Evolutionary conservation across 2,888 invertebrate species (phyloP).

Genomic region (Drosophila phalerata): DNA sequence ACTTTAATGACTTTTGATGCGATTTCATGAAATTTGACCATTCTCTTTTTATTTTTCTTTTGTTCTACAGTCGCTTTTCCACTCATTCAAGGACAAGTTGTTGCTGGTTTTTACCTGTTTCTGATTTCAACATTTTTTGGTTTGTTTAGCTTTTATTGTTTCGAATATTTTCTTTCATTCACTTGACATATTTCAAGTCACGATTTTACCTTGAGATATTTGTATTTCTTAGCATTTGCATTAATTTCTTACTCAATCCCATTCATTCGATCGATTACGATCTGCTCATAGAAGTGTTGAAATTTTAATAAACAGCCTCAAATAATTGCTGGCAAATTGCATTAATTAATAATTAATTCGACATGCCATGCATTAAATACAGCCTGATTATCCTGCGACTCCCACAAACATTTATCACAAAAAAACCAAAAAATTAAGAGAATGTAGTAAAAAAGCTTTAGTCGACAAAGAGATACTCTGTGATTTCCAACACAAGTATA

Average conservation of each 20-base stretch:
- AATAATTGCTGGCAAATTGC: slow-evolving; percentile 39
- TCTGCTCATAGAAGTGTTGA: slow-evolving; percentile 1
- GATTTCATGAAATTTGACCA: slow-evolving; percentile 48
- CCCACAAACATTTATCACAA: slow-evolving; percentile 19
- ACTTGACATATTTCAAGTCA: background rate
- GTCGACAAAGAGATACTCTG: background rate
- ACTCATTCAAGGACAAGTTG: background rate
- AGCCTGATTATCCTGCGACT: slow-evolving; percentile 2
- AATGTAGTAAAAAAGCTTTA: background rate
- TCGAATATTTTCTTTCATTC: background rate
- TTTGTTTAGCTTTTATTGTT: background rate
- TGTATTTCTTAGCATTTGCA: background rate
- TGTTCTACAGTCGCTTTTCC: background rate
- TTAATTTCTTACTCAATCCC: background rate
- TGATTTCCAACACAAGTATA: background rate
- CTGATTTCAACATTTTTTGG: background rate
- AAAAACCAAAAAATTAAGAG: background rate
- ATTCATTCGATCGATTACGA: slow-evolving; percentile 9
- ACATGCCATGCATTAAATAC: slow-evolving; percentile 10
- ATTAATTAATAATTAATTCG: slow-evolving; percentile 49
- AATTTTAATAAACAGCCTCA: slow-evolving; percentile 32
- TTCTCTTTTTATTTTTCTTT: slow-evolving; percentile 18
- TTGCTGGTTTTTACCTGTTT: background rate
- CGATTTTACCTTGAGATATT: background rate
- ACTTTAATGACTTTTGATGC: slow-evolving; percentile 40